A percentile compares a stretch with the other conserved stretches of the same genome.
Evolutionary conservation across 2,113 vertebrate species (phyloP).

Genomic region (Brachyhypopomus gauderio): DNA sequence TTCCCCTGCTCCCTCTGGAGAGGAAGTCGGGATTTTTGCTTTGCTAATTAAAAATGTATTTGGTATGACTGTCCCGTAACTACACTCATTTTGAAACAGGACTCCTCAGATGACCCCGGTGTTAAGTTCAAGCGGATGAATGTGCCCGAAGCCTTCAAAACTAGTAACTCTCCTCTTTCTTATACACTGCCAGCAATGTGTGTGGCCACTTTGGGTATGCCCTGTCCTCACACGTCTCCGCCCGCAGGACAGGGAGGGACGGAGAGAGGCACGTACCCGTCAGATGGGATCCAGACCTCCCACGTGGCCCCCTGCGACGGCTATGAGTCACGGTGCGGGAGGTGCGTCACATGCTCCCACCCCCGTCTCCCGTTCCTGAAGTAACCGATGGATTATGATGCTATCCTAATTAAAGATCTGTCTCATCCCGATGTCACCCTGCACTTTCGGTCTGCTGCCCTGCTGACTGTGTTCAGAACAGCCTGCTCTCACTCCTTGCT

Average conservation of each 20-base stretch:
- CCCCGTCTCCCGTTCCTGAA: slow-evolving; percentile 53
- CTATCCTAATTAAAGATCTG: slow-evolving; percentile 46
- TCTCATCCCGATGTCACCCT: slow-evolving; percentile 39
- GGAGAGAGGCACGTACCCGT: not conserved
- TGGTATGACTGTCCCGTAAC: not conserved
- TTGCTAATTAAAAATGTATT: too few species aligned
- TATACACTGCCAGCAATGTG: not conserved
- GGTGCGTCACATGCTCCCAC: slow-evolving; percentile 63
- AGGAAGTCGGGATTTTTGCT: too few species aligned
- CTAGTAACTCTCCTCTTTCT: too few species aligned
- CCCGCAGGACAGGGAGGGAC: slow-evolving; percentile 19
- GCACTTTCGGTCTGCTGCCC: not conserved
- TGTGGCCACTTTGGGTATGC: not conserved
- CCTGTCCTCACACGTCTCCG: not conserved
- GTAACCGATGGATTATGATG: slow-evolving; percentile 37
- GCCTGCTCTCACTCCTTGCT: not conserved
- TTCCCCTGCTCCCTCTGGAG: too few species aligned
- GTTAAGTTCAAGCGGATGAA: not conserved
- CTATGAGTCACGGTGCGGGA: slow-evolving; percentile 48
- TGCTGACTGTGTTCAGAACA: not conserved
- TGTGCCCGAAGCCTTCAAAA: not conserved
- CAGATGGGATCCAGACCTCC: too few species aligned
- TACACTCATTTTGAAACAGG: not conserved
- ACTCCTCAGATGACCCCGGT: not conserved
- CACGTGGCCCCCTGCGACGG: slow-evolving; percentile 10